Percentiles rank a stretch among this genome's conserved stretches.
Evolutionary conservation across 2,113 vertebrate species (phyloP).

Genomic region (Larimichthys crocea): DNA sequence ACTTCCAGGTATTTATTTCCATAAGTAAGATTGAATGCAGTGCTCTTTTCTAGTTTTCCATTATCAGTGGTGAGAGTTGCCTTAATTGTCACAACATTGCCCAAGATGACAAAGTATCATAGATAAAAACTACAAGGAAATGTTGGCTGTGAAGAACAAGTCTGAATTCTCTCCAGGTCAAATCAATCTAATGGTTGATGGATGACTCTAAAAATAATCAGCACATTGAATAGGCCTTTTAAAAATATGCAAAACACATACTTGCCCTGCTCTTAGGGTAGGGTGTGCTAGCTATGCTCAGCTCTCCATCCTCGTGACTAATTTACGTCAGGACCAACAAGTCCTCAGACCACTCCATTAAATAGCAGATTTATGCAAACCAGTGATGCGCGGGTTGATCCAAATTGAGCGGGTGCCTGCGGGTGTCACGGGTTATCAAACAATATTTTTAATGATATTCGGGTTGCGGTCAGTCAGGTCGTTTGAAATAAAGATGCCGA

Average conservation of each 20-base stretch:
- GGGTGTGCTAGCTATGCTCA: slow-evolving; percentile 1
- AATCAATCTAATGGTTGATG: not conserved
- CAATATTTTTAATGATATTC: too few relatives aligned
- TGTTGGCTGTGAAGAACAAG: not conserved
- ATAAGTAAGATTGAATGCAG: not conserved
- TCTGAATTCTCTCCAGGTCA: not conserved
- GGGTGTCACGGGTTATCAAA: too few relatives aligned
- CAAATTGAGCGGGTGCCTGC: too few relatives aligned
- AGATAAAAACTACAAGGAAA: not conserved
- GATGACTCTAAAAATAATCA: not conserved
- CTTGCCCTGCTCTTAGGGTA: slow-evolving; percentile 8
- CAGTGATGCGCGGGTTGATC: too few relatives aligned
- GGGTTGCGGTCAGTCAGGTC: too few relatives aligned
- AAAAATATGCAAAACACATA: slow-evolving; percentile 10
- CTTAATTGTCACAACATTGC: not conserved
- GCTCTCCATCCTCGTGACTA: not conserved
- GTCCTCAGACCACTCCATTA: not conserved
- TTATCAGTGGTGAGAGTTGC: too few relatives aligned
- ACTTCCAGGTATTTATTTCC: too few relatives aligned
- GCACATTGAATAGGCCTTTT: not conserved
- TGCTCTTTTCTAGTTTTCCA: too few relatives aligned
- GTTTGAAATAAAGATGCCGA: too few relatives aligned
- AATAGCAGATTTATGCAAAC: not conserved
- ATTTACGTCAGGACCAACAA: not conserved
- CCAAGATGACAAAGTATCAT: too few relatives aligned